These are phyloP conservation scores for Chaenodraco wilsoni DNA, from an alignment of 2,797 vertebrate genomes.

Conservation along the genomic window DNA sequence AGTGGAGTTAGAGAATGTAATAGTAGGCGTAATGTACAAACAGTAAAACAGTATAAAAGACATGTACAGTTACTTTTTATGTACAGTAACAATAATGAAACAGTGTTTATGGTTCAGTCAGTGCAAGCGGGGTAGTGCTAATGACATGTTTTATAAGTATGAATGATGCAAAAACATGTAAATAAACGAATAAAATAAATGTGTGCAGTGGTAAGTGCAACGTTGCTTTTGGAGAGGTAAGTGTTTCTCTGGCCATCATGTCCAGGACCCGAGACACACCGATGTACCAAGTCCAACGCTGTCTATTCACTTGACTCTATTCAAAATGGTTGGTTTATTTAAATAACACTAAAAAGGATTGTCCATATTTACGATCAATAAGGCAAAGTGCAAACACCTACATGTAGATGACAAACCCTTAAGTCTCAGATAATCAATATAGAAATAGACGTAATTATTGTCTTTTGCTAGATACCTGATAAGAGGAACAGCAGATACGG, in stretches of 20 bases:
- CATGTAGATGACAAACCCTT: not conserved
- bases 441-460: slow-evolving; percentile 7
- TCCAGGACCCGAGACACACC: not conserved
- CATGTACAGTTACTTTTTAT: no score
- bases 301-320: not conserved
- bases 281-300: not conserved
- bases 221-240: no score
- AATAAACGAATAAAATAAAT: no score
- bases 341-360: slow-evolving; percentile 3
- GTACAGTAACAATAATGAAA: no score
- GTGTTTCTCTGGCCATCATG: slow-evolving; percentile 1
- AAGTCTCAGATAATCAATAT: not conserved
- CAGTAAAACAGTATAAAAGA: no score
- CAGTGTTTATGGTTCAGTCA: no score
- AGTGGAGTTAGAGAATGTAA: no score
- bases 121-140: no score
- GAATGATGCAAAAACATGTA: no score
- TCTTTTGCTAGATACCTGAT: not conserved
- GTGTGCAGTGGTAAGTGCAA: no score
- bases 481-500: not conserved
- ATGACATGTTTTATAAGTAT: no score
- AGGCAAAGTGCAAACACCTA: slow-evolving; percentile 11
- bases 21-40: no score
- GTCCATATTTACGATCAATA: not conserved
- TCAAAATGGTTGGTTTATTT: not conserved